Evolutionary conservation across 2,797 vertebrate species (phyloP).

Genomic region (Botia kubotai): DNA sequence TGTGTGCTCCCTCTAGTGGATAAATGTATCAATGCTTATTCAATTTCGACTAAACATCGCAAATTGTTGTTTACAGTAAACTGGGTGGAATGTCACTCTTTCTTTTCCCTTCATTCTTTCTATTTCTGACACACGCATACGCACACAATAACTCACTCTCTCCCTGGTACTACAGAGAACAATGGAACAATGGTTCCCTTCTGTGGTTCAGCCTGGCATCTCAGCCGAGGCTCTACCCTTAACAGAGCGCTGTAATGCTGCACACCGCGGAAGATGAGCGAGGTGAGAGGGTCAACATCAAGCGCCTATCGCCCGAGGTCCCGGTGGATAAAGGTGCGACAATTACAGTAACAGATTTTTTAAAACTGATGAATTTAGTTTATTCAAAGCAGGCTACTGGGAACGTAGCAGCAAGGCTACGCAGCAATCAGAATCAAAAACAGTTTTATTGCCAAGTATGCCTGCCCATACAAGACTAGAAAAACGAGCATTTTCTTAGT

Average conservation of each 20-base stretch:
- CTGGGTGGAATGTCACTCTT: conserved; percentile 34
- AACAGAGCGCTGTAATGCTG: conserved; percentile 62
- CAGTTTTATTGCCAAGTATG: no score
- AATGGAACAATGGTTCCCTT: conserved; percentile 78
- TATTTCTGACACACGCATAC: conserved; percentile 35
- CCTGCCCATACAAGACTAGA: no score
- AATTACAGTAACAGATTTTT: conserved; percentile 21
- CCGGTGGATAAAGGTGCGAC: conserved; percentile 71
- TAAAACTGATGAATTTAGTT: conserved; percentile 20
- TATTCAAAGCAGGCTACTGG: not conserved
- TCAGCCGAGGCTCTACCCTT: conserved; percentile 58
- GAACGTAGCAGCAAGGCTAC: not conserved
- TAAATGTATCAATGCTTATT: not conserved
- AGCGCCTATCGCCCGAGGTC: conserved; percentile 63
- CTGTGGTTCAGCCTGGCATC: conserved; percentile 57
- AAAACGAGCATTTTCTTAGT: not conserved
- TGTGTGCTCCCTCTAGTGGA: conserved; percentile 54
- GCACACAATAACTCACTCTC: conserved; percentile 59
- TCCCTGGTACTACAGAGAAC: conserved; percentile 81
- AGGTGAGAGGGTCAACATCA: conserved; percentile 65
- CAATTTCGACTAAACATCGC: not conserved
- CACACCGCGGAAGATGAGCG: conserved; percentile 67
- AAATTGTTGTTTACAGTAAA: conserved; percentile 54
- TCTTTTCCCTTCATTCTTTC: conserved; percentile 18
- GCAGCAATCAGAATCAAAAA: no score